These are phyloP conservation scores for Desoria tigrina DNA, from an alignment of 2,888 invertebrate genomes.

Conservation along the genomic window DNA sequence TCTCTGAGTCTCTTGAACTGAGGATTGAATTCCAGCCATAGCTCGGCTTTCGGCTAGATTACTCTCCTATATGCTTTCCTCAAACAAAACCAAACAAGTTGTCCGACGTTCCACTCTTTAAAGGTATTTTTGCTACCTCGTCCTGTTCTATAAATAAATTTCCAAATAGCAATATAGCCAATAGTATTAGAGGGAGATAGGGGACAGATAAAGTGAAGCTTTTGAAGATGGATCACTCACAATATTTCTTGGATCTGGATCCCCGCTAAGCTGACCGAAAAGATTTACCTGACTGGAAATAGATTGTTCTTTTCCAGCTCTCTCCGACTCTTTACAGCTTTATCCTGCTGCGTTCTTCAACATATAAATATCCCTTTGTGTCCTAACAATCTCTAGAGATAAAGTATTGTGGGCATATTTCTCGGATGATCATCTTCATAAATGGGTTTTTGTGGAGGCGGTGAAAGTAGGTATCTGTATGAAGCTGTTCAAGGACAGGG, in stretches of 20 bases:
- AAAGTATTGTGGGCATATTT: too few species aligned
- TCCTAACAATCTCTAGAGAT: too few species aligned
- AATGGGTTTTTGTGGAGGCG: too few species aligned
- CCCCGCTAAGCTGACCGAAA: conserved; percentile 26
- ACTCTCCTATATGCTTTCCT: background rate
- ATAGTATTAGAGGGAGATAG: too few species aligned
- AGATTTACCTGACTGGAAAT: conserved; percentile 23
- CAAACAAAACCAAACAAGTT: conserved; percentile 20
- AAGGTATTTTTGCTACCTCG: conserved; percentile 12
- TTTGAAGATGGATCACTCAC: conserved; percentile 31
- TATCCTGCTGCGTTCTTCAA: too few species aligned
- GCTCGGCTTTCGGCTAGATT: too few species aligned
- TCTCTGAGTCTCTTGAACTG: conserved; percentile 1
- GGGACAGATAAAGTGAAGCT: conserved; percentile 3
- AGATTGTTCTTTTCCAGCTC: conserved; percentile 18
- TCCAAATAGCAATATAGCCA: too few species aligned
- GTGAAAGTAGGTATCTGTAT: too few species aligned
- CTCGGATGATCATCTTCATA: too few species aligned
- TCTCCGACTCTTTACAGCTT: conserved; percentile 19
- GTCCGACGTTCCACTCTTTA: background rate
- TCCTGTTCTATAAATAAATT: conserved; percentile 3
- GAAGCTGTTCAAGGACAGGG: too few species aligned
- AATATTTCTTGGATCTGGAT: conserved; percentile 21
- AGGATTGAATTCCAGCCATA: conserved; percentile 10
- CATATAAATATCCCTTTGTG: too few species aligned